phyloP scores from a whole-genome alignment of 1,140 invertebrate species.

The Eurosta solidaginis region DNA sequence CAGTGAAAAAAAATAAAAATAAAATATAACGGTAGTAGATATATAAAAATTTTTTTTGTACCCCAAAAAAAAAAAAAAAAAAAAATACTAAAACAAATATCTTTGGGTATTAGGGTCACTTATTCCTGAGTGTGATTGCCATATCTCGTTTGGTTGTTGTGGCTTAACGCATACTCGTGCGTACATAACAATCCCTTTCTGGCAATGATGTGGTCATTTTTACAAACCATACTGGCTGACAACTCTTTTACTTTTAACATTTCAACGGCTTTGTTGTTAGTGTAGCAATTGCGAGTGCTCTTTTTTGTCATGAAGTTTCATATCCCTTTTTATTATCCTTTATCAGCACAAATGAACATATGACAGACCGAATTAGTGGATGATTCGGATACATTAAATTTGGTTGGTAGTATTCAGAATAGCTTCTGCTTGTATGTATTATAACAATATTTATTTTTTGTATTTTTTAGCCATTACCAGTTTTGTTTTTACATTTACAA shows the following conservation, averaged over 20 bases:
- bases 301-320: neutral
- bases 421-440: neutral
- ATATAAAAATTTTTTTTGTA: neutral
- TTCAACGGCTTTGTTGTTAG: neutral
- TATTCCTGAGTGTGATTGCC: too few relatives aligned
- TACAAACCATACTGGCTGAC: too few relatives aligned
- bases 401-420: neutral
- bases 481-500: too few relatives aligned
- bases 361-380: neutral
- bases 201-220: too few relatives aligned
- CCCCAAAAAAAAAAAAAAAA: neutral
- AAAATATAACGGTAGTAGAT: too few relatives aligned
- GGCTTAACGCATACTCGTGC: neutral
- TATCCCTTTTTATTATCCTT: conserved; percentile 21
- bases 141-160: too few relatives aligned
- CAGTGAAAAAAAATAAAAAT: neutral
- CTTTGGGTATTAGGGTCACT: too few relatives aligned
- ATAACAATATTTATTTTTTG: neutral
- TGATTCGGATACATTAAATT: neutral
- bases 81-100: too few relatives aligned
- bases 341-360: conserved; percentile 6
- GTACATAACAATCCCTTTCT: too few relatives aligned
- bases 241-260: neutral
- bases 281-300: neutral
- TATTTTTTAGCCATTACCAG: too few relatives aligned